Conservation (phyloP, 2,797 vertebrate species). For the Lemur catta region DNA sequence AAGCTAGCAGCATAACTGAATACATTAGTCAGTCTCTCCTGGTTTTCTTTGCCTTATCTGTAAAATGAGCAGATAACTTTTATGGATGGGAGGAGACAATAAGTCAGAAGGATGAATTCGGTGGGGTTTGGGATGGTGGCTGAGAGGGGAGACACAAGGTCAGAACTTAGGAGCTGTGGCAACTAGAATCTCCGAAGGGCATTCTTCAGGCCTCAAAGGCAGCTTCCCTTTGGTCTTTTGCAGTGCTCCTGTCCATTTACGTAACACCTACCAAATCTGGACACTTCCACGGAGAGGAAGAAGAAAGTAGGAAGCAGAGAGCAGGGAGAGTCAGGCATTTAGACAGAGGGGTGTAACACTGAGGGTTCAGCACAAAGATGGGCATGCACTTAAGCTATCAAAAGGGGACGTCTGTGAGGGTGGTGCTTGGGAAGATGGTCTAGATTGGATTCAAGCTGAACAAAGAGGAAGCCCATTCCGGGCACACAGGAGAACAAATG, state of each 20-base stretch:
- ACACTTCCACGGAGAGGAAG: background rate
- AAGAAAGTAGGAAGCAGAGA: background rate
- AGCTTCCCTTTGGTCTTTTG: background rate
- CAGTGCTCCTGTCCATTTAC: background rate
- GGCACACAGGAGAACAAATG: background rate
- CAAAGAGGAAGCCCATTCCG: background rate
- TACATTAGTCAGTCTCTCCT: background rate
- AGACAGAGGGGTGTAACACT: fast-evolving
- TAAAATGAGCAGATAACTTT: background rate
- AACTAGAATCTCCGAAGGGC: background rate
- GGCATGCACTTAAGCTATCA: fast-evolving
- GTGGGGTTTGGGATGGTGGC: too few species aligned
- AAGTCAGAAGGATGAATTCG: background rate
- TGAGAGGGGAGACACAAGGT: background rate
- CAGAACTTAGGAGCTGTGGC: background rate
- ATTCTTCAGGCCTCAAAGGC: background rate
- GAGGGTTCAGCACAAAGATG: fast-evolving
- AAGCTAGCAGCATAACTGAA: background rate
- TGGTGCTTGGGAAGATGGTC: background rate
- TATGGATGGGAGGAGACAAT: background rate
- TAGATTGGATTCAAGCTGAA: background rate
- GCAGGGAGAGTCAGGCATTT: fast-evolving
- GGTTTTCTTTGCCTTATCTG: background rate
- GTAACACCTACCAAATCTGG: fast-evolving
- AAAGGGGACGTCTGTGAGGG: background rate